Base-by-base conservation (phyloP, 2,113 vertebrate species). In the Podarcis muralis region DNA sequence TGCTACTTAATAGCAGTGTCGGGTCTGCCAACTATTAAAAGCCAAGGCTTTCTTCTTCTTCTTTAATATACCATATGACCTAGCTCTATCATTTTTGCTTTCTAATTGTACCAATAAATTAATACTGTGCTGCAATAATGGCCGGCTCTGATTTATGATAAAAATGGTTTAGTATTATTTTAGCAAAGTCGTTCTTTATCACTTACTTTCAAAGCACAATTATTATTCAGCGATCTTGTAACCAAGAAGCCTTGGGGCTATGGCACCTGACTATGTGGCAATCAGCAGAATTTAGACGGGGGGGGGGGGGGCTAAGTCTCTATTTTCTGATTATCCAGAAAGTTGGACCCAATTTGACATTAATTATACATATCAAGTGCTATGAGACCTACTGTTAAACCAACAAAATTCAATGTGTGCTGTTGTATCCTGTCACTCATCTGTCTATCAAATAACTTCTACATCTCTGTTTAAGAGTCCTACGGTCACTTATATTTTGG, bases 91-190 rank as follows among this genome's bases (percentile, higher is more conserved):
- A 93, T 91, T 91, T 94, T 95, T 86, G 37, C 35, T 92, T 92
- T 94, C 89, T 92, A 94, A 94, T 95, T 95, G 85, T 1, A 93
- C 90, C 40, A 93, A 87, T 93, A 95, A 92, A 93, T 93, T 92
- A 96, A 94, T 92, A 88, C 59, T 87, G 89, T 86, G 93, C 85
- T 83, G 81, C 74, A 95, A 90, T 43, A 94, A 82, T 90, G 78
- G 86, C 68, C 94, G 23, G 48, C 71, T 94, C 84, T 75, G 6
- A 86, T 62, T 94, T 93, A 93, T 89, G 94, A 93, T 93, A 95
- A 86, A 48, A 93, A 84, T 92, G 85, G 88, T 87, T 94, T 72
- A 93, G 25, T 93, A 93, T 92, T 94, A 83, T 74, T 95, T 85
- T 84, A 93, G 68, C 37, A 90, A 94, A 94, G 25, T 57, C 92